phyloP scores from a whole-genome alignment of 1,140 invertebrate genomes.

The Drosophila bifasciata region DNA sequence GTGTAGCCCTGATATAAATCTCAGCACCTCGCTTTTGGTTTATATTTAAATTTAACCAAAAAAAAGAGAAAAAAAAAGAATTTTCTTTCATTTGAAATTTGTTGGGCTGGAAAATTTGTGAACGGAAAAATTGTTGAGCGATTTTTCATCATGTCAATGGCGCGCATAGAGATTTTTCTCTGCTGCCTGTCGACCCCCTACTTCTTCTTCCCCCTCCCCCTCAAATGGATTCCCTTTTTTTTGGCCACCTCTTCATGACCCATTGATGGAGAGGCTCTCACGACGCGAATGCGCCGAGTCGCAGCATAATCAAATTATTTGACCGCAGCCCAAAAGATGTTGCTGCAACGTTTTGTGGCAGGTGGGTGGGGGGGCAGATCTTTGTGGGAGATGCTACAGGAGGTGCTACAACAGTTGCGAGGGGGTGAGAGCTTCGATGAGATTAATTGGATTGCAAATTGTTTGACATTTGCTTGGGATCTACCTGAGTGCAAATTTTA shows the following conservation, averaged over 20 bases:
- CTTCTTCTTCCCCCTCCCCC: too few relatives aligned
- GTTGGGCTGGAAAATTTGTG: constrained; percentile 61
- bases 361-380: too few relatives aligned
- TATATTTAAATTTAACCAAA: constrained; percentile 74
- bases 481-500: constrained; percentile 31
- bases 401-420: too few relatives aligned
- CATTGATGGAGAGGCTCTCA: constrained; percentile 62
- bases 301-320: constrained; percentile 55
- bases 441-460: constrained; percentile 53
- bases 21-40: constrained; percentile 71
- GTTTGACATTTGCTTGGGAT: constrained; percentile 46
- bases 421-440: not conserved
- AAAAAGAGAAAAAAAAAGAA: constrained; percentile 22
- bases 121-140: constrained; percentile 77
- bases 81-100: constrained; percentile 63
- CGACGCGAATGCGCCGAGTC: constrained; percentile 31
- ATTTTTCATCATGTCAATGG: constrained; percentile 79
- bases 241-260: constrained; percentile 12
- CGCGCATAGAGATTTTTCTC: constrained; percentile 60
- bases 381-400: constrained; percentile 18
- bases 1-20: constrained; percentile 53
- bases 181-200: too few relatives aligned
- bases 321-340: constrained; percentile 20
- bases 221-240: not conserved
- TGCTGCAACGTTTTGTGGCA: constrained; percentile 32